Percentiles rank a stretch among this genome's conserved stretches.
phyloP scores from a whole-genome alignment of 1,140 invertebrate species.

The Drosophila ficusphila region DNA sequence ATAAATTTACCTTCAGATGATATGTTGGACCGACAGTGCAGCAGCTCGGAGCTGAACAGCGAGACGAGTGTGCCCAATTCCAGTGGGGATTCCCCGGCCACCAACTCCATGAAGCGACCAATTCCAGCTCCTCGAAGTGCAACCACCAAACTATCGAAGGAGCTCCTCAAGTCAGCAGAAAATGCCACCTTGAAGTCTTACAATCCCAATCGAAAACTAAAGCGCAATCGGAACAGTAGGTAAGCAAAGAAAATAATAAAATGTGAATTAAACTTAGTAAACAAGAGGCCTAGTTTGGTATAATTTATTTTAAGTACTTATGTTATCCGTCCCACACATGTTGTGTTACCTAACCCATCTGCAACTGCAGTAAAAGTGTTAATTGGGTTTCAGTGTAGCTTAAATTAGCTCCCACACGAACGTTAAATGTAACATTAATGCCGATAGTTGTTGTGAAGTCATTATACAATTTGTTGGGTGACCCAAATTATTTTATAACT shows the following conservation, averaged over 20 bases:
- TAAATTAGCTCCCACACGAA: background rate
- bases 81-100: slow-evolving; percentile 60
- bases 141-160: slow-evolving; percentile 60
- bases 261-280: background rate
- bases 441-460: background rate
- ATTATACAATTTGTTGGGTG: background rate
- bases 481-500: background rate
- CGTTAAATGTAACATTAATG: background rate
- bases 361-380: slow-evolving; percentile 7
- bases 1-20: slow-evolving; percentile 42
- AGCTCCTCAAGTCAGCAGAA: slow-evolving; percentile 67
- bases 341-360: background rate
- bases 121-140: slow-evolving; percentile 67
- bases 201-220: slow-evolving; percentile 83
- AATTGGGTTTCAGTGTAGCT: slow-evolving; percentile 2
- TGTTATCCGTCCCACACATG: no score
- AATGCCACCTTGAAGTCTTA: slow-evolving; percentile 80
- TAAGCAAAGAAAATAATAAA: slow-evolving; percentile 26
- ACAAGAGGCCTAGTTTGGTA: no score
- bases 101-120: slow-evolving; percentile 77
- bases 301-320: no score
- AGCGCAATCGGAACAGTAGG: slow-evolving; percentile 79
- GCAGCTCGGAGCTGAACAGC: slow-evolving; percentile 68
- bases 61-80: slow-evolving; percentile 76
- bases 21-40: slow-evolving; percentile 75